A percentile compares a stretch with the other conserved stretches of the same genome.
Conservation (phyloP, 2,797 vertebrate genomes). For the Acanthis flammea region DNA sequence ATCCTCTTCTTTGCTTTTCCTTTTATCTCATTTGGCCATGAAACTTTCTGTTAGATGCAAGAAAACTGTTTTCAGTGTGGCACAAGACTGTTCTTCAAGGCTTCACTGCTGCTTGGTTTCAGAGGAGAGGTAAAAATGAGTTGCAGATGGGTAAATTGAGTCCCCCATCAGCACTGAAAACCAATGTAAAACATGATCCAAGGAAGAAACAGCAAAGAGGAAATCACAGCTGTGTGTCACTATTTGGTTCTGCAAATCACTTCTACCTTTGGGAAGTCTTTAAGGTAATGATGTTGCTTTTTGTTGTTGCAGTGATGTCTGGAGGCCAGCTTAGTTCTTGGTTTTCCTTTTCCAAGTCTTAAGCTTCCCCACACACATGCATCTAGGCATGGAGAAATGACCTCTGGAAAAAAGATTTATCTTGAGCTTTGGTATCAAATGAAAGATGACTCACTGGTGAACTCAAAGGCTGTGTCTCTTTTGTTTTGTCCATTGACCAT, state of each 20-base stretch:
- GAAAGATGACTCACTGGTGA: neutral
- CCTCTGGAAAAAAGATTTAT: neutral
- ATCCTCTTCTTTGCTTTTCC: neutral
- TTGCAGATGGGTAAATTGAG: neutral
- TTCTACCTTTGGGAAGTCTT: neutral
- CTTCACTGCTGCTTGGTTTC: neutral
- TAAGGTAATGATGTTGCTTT: neutral
- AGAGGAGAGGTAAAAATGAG: neutral
- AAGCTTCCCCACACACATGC: neutral
- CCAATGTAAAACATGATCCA: neutral
- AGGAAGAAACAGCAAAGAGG: neutral
- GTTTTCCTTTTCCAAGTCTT: neutral
- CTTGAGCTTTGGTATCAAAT: neutral
- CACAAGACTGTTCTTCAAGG: neutral
- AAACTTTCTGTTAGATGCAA: neutral
- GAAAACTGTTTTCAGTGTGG: neutral
- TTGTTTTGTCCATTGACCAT: neutral
- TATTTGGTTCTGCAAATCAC: neutral
- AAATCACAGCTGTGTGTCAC: neutral
- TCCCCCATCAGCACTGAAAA: neutral
- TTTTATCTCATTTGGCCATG: neutral
- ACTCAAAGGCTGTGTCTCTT: neutral
- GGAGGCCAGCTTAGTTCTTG: neutral
- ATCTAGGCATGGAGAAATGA: accelerated
- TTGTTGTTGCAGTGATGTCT: neutral